Conservation (phyloP, 1,140 invertebrate species). For the Rhizoglyphus robini region DNA sequence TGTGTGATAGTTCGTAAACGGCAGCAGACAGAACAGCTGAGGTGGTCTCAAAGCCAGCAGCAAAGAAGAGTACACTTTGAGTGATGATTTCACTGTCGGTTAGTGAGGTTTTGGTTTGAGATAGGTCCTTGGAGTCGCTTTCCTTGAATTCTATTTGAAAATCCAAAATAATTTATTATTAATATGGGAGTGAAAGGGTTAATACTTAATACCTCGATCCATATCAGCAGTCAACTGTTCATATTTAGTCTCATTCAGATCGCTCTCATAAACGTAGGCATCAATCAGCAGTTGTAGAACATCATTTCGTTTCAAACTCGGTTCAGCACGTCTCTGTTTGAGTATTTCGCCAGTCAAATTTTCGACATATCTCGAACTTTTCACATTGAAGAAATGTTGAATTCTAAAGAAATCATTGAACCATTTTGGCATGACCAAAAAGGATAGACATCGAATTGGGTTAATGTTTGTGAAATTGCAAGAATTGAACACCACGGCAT, state of each 20-base stretch:
- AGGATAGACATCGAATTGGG: neutral
- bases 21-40: slow-evolving; percentile 50
- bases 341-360: neutral
- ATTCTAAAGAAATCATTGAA: neutral
- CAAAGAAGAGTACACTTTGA: slow-evolving; percentile 50
- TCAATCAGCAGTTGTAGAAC: neutral
- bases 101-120: slow-evolving; percentile 1
- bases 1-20: slow-evolving; percentile 48
- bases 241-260: neutral
- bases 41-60: slow-evolving; percentile 61
- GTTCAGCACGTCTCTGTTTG: neutral
- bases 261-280: neutral
- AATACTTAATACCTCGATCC: neutral
- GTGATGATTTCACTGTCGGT: slow-evolving; percentile 43
- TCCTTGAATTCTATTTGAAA: neutral
- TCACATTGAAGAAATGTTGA: neutral
- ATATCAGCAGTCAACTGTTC: neutral
- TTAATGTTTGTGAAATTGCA: neutral
- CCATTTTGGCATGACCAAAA: neutral
- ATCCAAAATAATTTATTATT: no score
- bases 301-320: neutral
- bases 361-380: neutral
- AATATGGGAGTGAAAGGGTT: no score
- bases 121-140: neutral
- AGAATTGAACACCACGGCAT: neutral